Evolutionary conservation across 2,797 vertebrate species (phyloP).

Genomic region (Carapus acus): DNA sequence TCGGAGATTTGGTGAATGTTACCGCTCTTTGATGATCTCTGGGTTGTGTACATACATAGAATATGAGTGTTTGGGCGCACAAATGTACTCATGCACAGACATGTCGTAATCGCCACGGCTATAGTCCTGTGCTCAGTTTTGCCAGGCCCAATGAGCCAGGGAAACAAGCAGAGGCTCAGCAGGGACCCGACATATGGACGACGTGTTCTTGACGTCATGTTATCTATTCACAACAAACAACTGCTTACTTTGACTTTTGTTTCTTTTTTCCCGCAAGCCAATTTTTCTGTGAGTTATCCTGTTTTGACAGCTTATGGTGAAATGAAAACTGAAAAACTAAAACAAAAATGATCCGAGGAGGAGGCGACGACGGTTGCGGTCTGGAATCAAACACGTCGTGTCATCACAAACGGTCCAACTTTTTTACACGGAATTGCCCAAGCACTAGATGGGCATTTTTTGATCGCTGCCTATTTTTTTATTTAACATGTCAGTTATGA

Average conservation of each 20-base stretch:
- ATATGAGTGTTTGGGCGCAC: conserved; percentile 12
- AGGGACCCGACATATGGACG: background rate
- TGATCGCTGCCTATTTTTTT: conserved; percentile 1
- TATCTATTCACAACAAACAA: conserved; percentile 10
- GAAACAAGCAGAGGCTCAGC: too few relatives aligned
- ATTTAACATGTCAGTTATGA: background rate
- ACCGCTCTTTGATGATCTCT: conserved; percentile 41
- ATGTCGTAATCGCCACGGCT: conserved; percentile 11
- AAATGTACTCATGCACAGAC: conserved; percentile 1
- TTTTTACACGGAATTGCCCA: background rate
- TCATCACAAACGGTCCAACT: background rate
- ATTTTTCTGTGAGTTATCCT: conserved; percentile 16
- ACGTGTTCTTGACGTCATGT: conserved; percentile 17
- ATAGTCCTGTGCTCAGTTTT: conserved; percentile 22
- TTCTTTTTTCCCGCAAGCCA: conserved; percentile 10
- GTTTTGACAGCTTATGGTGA: background rate
- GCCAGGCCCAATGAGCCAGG: too few relatives aligned
- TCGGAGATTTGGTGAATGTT: conserved; percentile 41
- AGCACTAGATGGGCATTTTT: too few relatives aligned
- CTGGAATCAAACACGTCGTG: conserved; percentile 8
- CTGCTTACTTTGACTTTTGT: background rate
- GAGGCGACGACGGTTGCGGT: conserved; percentile 5
- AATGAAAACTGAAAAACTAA: too few relatives aligned
- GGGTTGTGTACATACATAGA: conserved; percentile 29
- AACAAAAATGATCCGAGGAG: conserved; percentile 4